Conservation (phyloP, 2,888 invertebrate species). For the Melanostoma mellinum region DNA sequence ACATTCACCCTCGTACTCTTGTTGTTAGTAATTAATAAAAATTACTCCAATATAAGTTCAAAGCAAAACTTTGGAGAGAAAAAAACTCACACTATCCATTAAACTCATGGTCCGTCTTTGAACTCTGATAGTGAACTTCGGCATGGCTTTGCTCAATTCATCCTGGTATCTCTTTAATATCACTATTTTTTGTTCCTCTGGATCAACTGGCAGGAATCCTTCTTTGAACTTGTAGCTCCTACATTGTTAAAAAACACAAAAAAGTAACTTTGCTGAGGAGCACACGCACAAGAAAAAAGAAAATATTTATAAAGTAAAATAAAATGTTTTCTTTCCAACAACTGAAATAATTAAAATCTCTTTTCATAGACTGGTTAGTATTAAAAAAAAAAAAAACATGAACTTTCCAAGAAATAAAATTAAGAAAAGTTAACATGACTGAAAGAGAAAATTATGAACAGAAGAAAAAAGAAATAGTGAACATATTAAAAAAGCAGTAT, state of each 20-base stretch:
- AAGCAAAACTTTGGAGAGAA: neutral
- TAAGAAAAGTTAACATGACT: conserved; percentile 50
- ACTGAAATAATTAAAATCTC: conserved; percentile 67
- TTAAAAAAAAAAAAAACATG: conserved; percentile 19
- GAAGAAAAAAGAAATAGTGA: conserved; percentile 5
- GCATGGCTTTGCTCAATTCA: conserved; percentile 71
- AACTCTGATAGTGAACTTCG: conserved; percentile 77
- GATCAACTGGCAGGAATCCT: conserved; percentile 79
- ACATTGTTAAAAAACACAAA: conserved; percentile 55
- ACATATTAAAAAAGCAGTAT: conserved; percentile 18
- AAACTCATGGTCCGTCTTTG: conserved; percentile 79
- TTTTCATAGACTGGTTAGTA: conserved; percentile 17
- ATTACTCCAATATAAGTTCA: neutral
- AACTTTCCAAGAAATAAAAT: conserved; percentile 56
- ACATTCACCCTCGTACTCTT: no score
- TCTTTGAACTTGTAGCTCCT: conserved; percentile 79
- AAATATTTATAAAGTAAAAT: conserved; percentile 31
- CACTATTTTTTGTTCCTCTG: conserved; percentile 78
- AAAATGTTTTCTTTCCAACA: conserved; percentile 57
- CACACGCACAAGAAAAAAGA: conserved; percentile 7
- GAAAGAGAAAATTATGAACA: conserved; percentile 14
- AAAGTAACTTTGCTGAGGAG: conserved; percentile 13
- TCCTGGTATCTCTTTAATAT: conserved; percentile 76
- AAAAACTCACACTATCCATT: conserved; percentile 78
- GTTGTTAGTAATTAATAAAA: neutral